Conservation (phyloP, 2,113 vertebrate species). For the Ophiodon elongatus region DNA sequence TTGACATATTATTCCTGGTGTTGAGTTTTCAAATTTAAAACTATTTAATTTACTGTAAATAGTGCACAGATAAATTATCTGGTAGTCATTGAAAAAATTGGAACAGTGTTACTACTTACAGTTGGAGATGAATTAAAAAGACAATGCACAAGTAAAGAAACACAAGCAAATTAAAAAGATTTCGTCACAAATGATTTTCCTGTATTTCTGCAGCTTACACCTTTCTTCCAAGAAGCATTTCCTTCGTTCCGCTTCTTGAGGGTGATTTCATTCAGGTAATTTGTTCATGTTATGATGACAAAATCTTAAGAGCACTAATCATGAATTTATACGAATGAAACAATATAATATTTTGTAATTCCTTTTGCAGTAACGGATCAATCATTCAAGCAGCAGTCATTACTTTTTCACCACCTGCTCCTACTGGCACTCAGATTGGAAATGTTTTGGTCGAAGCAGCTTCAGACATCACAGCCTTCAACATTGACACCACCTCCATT, state of each 20-base stretch:
- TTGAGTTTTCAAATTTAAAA: not conserved
- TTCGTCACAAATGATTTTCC: not conserved
- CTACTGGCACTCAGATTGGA: slow-evolving; percentile 22
- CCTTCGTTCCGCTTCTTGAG: slow-evolving; percentile 26
- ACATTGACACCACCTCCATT: slow-evolving; percentile 52
- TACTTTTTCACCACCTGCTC: too few species aligned
- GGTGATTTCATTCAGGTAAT: slow-evolving; percentile 55
- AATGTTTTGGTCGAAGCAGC: slow-evolving; percentile 40
- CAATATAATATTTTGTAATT: not conserved
- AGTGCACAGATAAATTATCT: not conserved
- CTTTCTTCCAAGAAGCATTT: not conserved
- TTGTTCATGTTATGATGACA: not conserved
- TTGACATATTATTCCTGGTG: not conserved
- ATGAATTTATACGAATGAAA: not conserved
- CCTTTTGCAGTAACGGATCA: slow-evolving; percentile 54
- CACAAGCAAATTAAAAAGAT: not conserved
- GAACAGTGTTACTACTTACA: not conserved
- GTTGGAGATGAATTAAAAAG: not conserved
- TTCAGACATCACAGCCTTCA: slow-evolving; percentile 33
- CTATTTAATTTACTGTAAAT: not conserved
- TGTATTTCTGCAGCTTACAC: slow-evolving; percentile 46
- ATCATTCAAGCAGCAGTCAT: too few species aligned
- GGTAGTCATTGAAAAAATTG: not conserved
- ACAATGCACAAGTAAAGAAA: not conserved
- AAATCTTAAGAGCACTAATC: not conserved